phyloP scores from a whole-genome alignment of 1,140 invertebrate species.

The Aplysia californica region DNA sequence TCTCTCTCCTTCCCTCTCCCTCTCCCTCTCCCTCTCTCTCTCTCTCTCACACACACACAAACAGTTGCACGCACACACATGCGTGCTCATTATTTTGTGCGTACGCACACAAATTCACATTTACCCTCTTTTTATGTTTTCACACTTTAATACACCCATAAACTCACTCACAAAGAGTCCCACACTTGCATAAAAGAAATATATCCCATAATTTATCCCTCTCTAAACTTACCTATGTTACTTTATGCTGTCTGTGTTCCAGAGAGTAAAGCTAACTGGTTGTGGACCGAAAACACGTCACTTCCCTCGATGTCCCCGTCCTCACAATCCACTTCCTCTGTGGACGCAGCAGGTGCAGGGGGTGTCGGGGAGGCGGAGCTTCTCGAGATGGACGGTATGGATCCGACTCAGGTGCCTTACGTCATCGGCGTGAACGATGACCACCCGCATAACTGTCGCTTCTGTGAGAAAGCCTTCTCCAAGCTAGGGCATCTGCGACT shows the following conservation, averaged over 20 bases:
- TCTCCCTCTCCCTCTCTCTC: no score
- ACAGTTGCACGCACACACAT: no score
- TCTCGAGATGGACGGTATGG: background rate
- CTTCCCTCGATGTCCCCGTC: slow-evolving; percentile 33
- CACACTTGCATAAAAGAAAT: background rate
- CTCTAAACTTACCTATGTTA: background rate
- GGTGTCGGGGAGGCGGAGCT: background rate
- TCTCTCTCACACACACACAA: no score
- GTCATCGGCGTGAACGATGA: slow-evolving; percentile 78
- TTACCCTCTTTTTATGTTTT: no score
- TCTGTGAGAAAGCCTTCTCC: slow-evolving; percentile 92
- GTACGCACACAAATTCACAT: no score
- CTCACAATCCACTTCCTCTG: slow-evolving; percentile 28
- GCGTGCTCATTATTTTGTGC: no score
- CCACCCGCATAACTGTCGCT: slow-evolving; percentile 88
- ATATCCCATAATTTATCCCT: background rate
- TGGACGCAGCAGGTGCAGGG: slow-evolving; percentile 11
- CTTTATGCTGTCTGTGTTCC: background rate
- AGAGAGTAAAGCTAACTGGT: no score
- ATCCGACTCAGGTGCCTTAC: slow-evolving; percentile 67
- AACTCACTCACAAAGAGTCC: background rate
- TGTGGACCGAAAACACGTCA: slow-evolving; percentile 9
- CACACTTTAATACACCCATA: no score
- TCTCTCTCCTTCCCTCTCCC: no score
- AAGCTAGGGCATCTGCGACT: slow-evolving; percentile 87